These are phyloP conservation scores for Philonicus albiceps DNA, from an alignment of 2,888 invertebrate species.

Conservation along the genomic window DNA sequence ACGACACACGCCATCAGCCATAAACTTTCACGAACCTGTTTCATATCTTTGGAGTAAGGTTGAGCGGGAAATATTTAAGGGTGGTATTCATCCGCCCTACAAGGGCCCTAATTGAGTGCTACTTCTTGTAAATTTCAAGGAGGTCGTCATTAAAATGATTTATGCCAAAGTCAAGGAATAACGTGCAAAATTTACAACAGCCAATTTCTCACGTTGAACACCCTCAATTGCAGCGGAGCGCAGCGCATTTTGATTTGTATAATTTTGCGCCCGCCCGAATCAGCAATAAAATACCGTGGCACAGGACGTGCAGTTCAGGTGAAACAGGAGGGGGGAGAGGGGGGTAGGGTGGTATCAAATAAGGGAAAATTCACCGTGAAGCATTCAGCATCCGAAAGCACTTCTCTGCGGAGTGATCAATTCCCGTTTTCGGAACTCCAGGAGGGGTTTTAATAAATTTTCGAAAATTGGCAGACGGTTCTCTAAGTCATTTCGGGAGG, in stretches of 20 bases:
- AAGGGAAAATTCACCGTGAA: neutral
- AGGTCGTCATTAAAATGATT: slow-evolving; percentile 14
- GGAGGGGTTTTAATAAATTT: neutral
- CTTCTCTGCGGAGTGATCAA: neutral
- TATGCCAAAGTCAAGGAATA: neutral
- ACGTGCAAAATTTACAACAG: slow-evolving; percentile 1
- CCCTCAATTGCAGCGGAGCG: neutral
- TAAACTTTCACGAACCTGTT: neutral
- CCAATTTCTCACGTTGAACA: neutral
- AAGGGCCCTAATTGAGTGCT: neutral
- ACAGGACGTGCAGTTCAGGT: neutral
- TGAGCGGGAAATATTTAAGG: neutral
- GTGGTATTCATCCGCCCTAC: neutral
- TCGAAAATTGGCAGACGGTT: neutral
- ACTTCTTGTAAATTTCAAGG: slow-evolving; percentile 10
- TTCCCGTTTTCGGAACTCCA: neutral
- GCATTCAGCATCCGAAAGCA: neutral
- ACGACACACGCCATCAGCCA: neutral
- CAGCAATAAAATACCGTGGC: neutral
- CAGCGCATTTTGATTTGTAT: neutral
- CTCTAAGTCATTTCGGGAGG: neutral
- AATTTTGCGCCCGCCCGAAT: neutral
- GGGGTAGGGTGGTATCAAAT: neutral
- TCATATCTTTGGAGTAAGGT: neutral
- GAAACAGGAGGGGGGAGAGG: neutral